Percentiles rank a stretch among this genome's conserved stretches.
These are phyloP conservation scores for Xiphophorus hellerii DNA, from an alignment of 2,113 vertebrate genomes.

Conservation along the genomic window DNA sequence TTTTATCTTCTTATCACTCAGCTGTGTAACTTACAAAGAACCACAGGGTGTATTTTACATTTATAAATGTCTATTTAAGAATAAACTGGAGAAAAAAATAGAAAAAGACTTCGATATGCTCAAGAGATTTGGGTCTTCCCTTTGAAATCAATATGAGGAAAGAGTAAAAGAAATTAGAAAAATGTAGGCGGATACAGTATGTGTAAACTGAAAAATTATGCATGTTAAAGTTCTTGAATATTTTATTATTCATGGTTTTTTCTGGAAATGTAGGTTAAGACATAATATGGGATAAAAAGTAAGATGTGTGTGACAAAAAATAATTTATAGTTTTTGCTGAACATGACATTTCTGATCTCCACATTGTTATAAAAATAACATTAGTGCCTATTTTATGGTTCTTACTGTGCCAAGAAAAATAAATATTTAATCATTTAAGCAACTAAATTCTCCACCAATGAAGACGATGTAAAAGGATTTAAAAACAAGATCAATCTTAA, in stretches of 20 bases:
- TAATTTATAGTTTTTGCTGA: background rate
- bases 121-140: no score
- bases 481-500: background rate
- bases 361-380: background rate
- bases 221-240: background rate
- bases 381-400: background rate
- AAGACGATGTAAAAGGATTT: background rate
- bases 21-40: background rate
- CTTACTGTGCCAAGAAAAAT: background rate
- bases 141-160: background rate
- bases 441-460: background rate
- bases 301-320: background rate
- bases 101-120: background rate
- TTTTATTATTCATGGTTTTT: background rate
- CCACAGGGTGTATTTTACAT: no score
- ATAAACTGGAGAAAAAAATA: background rate
- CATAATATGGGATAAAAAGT: background rate
- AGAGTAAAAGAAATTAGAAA: background rate
- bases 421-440: background rate
- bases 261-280: background rate
- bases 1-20: conserved; percentile 44
- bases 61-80: no score
- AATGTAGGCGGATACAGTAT: background rate
- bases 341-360: no score
- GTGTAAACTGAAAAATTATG: background rate